phyloP scores from a whole-genome alignment of 2,888 invertebrate genomes.

The Epinotia nisella region DNA sequence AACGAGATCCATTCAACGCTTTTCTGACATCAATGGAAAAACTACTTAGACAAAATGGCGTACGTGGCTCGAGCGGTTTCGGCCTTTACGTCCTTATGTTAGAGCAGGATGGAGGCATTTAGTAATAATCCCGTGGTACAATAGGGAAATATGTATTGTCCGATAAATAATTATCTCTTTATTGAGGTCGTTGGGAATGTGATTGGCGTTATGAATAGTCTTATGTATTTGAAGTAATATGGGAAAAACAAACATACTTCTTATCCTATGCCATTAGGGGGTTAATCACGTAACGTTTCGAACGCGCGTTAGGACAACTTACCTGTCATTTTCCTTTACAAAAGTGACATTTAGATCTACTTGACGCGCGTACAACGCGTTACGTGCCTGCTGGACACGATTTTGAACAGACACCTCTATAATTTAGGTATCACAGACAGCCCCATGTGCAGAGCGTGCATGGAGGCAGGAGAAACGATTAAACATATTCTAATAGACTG shows the following conservation, averaged over 20 bases:
- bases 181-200: conserved; percentile 13
- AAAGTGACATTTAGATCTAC: too few relatives aligned
- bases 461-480: too few relatives aligned
- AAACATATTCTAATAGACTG: too few relatives aligned
- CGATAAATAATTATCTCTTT: conserved; percentile 22
- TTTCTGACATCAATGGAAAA: conserved; percentile 11
- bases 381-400: too few relatives aligned
- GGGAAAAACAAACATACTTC: not conserved
- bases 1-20: conserved; percentile 32
- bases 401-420: too few relatives aligned
- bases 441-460: too few relatives aligned
- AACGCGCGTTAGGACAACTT: too few relatives aligned
- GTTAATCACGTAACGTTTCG: too few relatives aligned
- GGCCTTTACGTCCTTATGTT: not conserved
- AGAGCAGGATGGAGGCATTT: conserved; percentile 10
- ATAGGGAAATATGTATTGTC: conserved; percentile 16
- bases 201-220: not conserved
- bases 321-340: too few relatives aligned
- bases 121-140: conserved; percentile 28
- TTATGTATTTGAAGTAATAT: not conserved
- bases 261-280: too few relatives aligned
- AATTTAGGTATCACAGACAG: too few relatives aligned
- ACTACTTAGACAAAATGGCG: conserved; percentile 3
- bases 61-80: not conserved
- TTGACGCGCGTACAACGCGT: too few relatives aligned